Percentiles rank a stretch among this genome's conserved stretches.
phyloP scores from a whole-genome alignment of 2,888 invertebrate genomes.

The Oegoconia quadripuncta region DNA sequence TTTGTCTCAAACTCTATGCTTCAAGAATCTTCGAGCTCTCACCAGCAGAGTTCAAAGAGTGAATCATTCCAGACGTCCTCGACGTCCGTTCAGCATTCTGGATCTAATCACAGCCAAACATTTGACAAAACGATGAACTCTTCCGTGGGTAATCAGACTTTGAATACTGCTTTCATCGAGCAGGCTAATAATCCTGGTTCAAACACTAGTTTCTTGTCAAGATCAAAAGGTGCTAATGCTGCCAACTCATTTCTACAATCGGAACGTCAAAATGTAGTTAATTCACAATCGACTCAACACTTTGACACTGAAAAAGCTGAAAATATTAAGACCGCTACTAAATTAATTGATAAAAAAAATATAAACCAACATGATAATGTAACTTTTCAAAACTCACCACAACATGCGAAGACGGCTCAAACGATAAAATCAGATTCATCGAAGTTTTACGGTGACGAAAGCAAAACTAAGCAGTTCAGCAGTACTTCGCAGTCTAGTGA shows the following conservation, averaged over 20 bases:
- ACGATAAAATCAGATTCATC: constrained; percentile 50
- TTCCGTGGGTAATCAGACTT: constrained; percentile 53
- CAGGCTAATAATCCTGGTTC: constrained; percentile 39
- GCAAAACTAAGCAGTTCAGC: constrained; percentile 53
- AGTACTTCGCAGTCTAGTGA: constrained; percentile 70
- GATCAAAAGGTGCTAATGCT: constrained; percentile 59
- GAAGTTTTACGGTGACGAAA: constrained; percentile 64
- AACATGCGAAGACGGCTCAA: constrained; percentile 45
- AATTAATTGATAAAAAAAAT: constrained; percentile 39
- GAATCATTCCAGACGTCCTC: constrained; percentile 67
- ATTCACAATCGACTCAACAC: constrained; percentile 40
- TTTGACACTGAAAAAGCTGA: constrained; percentile 23
- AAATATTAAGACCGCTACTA: constrained; percentile 25
- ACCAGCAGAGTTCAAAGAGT: constrained; percentile 64
- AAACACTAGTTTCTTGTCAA: constrained; percentile 40
- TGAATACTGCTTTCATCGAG: constrained; percentile 69
- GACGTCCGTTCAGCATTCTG: constrained; percentile 60
- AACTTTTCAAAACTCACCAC: constrained; percentile 43
- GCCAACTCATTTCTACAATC: constrained; percentile 64
- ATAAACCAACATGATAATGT: constrained; percentile 52
- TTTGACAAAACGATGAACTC: constrained; percentile 63
- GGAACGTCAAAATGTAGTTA: constrained; percentile 58
- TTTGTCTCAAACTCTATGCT: constrained; percentile 59
- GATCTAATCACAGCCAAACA: constrained; percentile 57
- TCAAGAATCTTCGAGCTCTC: constrained; percentile 61